Evolutionary conservation across 2,113 vertebrate species (phyloP), one percentile per base, ranked within the genome.

Genomic region (Pao palembangensis): DNA sequence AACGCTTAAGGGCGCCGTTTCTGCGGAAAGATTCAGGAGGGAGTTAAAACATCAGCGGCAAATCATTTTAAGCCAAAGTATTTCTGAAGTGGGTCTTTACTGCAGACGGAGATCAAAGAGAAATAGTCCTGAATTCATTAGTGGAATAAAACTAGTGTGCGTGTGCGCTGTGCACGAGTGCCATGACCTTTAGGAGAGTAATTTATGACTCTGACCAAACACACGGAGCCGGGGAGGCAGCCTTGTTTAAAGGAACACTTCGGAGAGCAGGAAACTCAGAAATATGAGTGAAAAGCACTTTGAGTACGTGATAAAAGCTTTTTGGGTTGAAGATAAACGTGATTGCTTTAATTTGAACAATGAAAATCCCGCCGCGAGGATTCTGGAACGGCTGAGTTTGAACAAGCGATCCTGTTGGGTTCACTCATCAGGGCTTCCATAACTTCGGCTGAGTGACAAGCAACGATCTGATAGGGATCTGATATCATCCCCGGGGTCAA

Each of bases 381-480:
- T 38, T 38, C 34, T 38, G 34, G 47, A n/a, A 49, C 18, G 47
- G 11, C 42, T 16, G 55, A 47, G 34, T 38, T 62, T 42, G 47
- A 61, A 78, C 63, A 62, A 42, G 69, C 23, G 75, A 69, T 55
- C 63, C 62, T 12, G 49, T 61, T 64, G 63, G 54, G 63, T 72
- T 78, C 63, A 62, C 69, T 74, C 69, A 48, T 70, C 71, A 19
- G 58, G 66, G 55, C 47, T 61, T 57, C 57, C 53, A 0, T 55
- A 42, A 63, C 71, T 69, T 72, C 58, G 69, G 61, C 73, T 61
- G 71, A 63, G 66, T 64, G 70, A 71, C 76, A 67, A 71, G 67
- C 69, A 70, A 62, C 77, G 62, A 78, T 74, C 74, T 83, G 74
- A 78, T 64, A 70, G 60, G 75, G 62, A 78, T 74, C 74, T 83